Evolutionary conservation across 2,888 invertebrate species (phyloP), one percentile per base, ranked within the genome.

Genomic region (Eilema caniola): DNA sequence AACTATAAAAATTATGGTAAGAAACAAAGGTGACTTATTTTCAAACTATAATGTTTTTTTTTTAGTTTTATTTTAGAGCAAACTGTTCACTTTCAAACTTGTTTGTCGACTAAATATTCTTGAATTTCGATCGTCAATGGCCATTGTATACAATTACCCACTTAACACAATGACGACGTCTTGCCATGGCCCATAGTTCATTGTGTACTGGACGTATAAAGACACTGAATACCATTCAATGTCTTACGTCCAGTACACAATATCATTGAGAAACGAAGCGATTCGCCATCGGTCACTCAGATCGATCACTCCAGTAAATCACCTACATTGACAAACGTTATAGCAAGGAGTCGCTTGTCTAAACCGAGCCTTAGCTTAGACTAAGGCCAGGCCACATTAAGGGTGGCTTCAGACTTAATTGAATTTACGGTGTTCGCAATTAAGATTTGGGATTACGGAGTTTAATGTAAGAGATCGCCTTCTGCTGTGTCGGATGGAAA

Each of bases 281-380:
- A 85, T 85, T 79, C 53, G 10, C 2, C n/a, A n/a, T n/a, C 8
- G 85, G 83, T 83, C 75, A 82, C 77, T 72, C 69, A 79, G 76
- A 79, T 47, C 69, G 75, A 79, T 41, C 69, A 47, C 72, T 81
- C 83, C 80, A 80, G 70, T 77, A 86, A 81, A 87, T 88, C 85
- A 86, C 79, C 78, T 79, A 70, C 72, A 62, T 77, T 84, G 86
- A 85, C 84, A 82, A 86, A 84, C 82, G 83, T 74, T 83, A 77
- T 79, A 85, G 82, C 83, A 86, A 82, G 78, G 75, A 73, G 68
- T 68, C 61, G 56, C 56, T 33, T 69, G 76, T 81, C 81, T 76
- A 81, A 80, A 81, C 80, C 77, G 70, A 67, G 78, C 84, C 67
- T 83, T 79, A 83, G 81, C 70, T 69, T 63, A 72, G 37, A 56